phyloP scores from a whole-genome alignment of 1,140 invertebrate species.

The Aricia agestis region DNA sequence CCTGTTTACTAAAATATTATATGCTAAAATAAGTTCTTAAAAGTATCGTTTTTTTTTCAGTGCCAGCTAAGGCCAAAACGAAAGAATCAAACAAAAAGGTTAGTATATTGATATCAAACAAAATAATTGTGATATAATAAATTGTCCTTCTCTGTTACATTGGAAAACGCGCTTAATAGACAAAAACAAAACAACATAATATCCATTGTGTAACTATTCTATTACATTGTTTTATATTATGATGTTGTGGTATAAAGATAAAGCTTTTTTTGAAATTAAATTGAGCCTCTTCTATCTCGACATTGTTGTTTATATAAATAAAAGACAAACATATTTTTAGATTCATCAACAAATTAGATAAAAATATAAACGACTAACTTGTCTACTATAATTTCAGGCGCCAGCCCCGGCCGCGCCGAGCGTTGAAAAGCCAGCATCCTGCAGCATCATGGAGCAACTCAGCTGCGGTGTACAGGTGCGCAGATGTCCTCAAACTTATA shows the following conservation, averaged over 20 bases:
- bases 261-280: no score
- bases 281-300: no score
- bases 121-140: background rate
- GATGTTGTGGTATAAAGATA: no score
- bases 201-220: no score
- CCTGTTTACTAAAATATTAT: background rate
- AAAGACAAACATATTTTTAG: no score
- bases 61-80: slow-evolving; percentile 47
- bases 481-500: background rate
- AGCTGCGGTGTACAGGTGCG: slow-evolving; percentile 75
- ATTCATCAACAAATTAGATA: background rate
- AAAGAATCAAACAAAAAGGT: slow-evolving; percentile 56
- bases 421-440: slow-evolving; percentile 51
- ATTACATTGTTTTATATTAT: no score
- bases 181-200: no score
- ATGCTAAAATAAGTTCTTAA: background rate
- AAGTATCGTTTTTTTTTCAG: slow-evolving; percentile 45
- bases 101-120: background rate
- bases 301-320: no score
- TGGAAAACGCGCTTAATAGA: no score
- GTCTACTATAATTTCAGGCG: background rate
- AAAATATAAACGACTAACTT: background rate
- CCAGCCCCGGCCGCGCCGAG: slow-evolving; percentile 24
- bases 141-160: no score
- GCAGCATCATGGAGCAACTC: slow-evolving; percentile 79